Conservation (phyloP, 37 sponge, comb jelly and placozoan genomes). For the Amphimedon queenslandica region DNA sequence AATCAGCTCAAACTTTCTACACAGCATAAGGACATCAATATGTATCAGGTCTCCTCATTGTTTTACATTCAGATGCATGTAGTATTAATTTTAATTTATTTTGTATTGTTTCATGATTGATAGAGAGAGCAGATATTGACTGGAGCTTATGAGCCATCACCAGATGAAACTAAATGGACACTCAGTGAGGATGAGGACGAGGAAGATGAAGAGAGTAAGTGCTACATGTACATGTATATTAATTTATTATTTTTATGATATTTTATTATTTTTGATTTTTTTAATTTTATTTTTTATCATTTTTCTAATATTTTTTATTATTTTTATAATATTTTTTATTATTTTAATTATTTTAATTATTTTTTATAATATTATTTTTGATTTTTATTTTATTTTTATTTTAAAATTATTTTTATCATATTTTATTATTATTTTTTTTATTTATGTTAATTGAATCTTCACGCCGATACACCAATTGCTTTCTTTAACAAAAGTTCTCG, state of each 20-base stretch:
- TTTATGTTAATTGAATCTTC: too few species aligned
- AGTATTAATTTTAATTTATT: constrained; percentile 4
- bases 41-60: too few species aligned
- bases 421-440: background rate
- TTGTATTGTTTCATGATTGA: constrained; percentile 14
- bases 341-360: background rate
- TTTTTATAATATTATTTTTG: background rate
- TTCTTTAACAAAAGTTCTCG: too few species aligned
- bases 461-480: too few species aligned
- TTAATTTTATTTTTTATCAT: too few species aligned
- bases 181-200: constrained; percentile 61
- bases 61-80: background rate
- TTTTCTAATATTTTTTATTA: too few species aligned
- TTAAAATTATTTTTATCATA: background rate
- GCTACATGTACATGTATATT: background rate
- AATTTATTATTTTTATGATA: background rate
- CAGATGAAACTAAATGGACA: constrained; percentile 71
- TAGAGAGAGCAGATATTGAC: constrained; percentile 67
- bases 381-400: background rate
- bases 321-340: too few species aligned
- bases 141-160: constrained; percentile 85
- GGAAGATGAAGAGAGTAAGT: background rate
- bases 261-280: background rate
- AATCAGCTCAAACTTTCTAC: too few species aligned
- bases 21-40: too few species aligned